Evolutionary conservation across 1,140 invertebrate species (phyloP).

Genomic region (Nymphalis io): DNA sequence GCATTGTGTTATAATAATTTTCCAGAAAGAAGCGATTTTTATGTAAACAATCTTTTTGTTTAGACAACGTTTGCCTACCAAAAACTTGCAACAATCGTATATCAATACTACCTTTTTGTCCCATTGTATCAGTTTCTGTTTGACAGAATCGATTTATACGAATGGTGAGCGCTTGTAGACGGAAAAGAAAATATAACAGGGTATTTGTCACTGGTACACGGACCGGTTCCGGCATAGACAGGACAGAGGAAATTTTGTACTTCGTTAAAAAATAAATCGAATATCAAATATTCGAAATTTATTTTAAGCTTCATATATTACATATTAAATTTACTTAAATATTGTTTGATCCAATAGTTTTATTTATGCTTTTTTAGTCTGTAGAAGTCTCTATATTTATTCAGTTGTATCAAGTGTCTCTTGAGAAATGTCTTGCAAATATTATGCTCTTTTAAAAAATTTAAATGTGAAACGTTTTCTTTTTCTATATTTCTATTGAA

Average conservation of each 20-base stretch:
- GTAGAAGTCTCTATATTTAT: not conserved
- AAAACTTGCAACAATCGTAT: conserved; percentile 38
- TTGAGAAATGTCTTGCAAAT: not conserved
- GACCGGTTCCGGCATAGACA: conserved; percentile 11
- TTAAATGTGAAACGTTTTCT: not conserved
- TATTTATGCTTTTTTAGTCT: not conserved
- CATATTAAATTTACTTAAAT: no score
- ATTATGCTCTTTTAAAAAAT: not conserved
- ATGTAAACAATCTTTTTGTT: conserved; percentile 30
- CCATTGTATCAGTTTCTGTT: conserved; percentile 36
- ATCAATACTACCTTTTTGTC: conserved; percentile 34
- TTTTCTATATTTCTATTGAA: not conserved
- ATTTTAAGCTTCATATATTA: no score
- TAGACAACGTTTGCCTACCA: conserved; percentile 19
- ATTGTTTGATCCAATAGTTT: not conserved
- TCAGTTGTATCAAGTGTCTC: not conserved
- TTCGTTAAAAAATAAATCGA: conserved; percentile 1
- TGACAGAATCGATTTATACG: conserved; percentile 32
- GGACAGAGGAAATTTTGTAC: conserved; percentile 11
- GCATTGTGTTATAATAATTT: not conserved
- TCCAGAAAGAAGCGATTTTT: conserved; percentile 23
- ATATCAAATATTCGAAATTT: conserved; percentile 3
- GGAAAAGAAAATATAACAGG: conserved; percentile 35
- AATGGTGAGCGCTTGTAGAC: conserved; percentile 30
- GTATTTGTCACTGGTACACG: conserved; percentile 30